phyloP scores from a whole-genome alignment of 2,888 invertebrate species.

The Cephalotes varians region DNA sequence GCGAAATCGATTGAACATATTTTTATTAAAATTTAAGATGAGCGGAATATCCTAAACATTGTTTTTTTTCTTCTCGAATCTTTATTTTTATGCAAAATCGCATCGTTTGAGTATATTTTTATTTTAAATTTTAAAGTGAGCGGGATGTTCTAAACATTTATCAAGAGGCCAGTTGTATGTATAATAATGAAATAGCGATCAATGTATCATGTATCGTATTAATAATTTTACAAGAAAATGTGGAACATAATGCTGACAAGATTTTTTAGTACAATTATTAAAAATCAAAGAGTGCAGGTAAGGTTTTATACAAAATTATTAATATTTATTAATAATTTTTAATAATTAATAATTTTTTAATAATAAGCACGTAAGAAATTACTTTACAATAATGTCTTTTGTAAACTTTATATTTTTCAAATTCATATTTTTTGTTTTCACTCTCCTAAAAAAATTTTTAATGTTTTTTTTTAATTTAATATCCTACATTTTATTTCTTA shows the following conservation, averaged over 20 bases:
- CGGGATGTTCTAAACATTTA: too few relatives aligned
- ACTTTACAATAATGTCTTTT: background rate
- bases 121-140: too few relatives aligned
- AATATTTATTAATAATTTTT: too few relatives aligned
- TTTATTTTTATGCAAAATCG: too few relatives aligned
- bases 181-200: background rate
- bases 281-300: conserved; percentile 17
- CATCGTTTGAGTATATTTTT: too few relatives aligned
- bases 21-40: too few relatives aligned
- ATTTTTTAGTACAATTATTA: conserved; percentile 2
- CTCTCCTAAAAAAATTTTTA: background rate
- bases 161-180: background rate
- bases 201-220: background rate
- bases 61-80: too few relatives aligned
- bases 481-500: background rate
- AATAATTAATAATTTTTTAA: conserved; percentile 17
- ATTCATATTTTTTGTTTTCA: background rate
- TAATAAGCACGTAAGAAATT: background rate
- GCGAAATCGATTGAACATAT: too few relatives aligned
- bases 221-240: background rate
- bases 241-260: background rate
- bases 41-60: too few relatives aligned
- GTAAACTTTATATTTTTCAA: background rate
- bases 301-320: background rate
- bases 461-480: background rate